Percentiles rank a stretch among this genome's conserved stretches.
phyloP scores from a whole-genome alignment of 2,888 invertebrate genomes.

The Yponomeuta sedellus region DNA sequence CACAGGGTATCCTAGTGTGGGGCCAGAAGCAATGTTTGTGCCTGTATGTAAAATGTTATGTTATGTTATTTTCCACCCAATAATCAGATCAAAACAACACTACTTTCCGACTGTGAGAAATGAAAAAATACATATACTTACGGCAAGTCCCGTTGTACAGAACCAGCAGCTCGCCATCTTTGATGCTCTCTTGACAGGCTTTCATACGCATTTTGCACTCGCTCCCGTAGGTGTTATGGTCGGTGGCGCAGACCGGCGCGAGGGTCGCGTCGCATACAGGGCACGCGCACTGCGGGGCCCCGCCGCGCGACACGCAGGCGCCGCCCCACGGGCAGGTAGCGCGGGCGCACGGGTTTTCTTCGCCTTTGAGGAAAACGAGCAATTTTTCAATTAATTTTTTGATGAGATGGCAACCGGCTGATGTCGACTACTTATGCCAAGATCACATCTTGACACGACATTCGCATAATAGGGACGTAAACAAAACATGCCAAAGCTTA shows the following conservation, averaged over 20 bases:
- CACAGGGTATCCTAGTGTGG: too few relatives aligned
- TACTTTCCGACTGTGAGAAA: too few relatives aligned
- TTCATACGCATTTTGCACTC: slow-evolving; percentile 89
- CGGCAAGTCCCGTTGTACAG: slow-evolving; percentile 77
- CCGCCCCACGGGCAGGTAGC: slow-evolving; percentile 79
- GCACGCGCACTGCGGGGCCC: slow-evolving; percentile 81
- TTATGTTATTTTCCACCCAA: too few relatives aligned
- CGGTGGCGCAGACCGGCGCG: slow-evolving; percentile 85
- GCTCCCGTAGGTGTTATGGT: slow-evolving; percentile 87
- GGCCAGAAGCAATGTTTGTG: too few relatives aligned
- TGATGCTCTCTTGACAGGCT: slow-evolving; percentile 84
- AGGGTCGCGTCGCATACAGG: slow-evolving; percentile 85
- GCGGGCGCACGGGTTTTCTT: slow-evolving; percentile 75
- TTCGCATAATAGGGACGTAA: too few relatives aligned
- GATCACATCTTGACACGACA: too few relatives aligned
- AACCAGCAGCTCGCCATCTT: slow-evolving; percentile 78
- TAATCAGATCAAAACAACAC: too few relatives aligned
- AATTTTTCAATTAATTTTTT: too few relatives aligned
- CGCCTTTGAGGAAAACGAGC: slow-evolving; percentile 54
- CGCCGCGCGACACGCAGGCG: slow-evolving; percentile 80
- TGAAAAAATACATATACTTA: slow-evolving; percentile 40
- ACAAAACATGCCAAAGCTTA: too few relatives aligned
- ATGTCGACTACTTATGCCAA: too few relatives aligned
- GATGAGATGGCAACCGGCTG: too few relatives aligned
- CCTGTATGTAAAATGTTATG: too few relatives aligned